Percentiles rank a stretch among this genome's conserved stretches.
Conservation (phyloP, 1,140 invertebrate genomes). For the Scylla paramamosain region DNA sequence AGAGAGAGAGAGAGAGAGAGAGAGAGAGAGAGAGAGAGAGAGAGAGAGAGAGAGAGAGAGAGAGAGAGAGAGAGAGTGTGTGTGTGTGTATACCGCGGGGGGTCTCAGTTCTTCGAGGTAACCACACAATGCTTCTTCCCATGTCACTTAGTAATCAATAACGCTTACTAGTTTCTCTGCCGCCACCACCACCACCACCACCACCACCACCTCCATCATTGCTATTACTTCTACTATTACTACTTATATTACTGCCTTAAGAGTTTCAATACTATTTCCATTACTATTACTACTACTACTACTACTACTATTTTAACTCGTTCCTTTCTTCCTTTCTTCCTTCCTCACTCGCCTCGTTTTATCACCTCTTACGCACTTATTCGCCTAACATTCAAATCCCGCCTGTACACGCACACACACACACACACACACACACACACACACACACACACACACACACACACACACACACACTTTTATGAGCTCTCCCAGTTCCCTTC, state of each 20-base stretch:
- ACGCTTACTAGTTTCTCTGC: not conserved
- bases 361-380: no score
- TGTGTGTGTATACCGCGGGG: no score
- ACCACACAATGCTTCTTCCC: not conserved
- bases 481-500: not conserved
- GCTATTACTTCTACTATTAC: not conserved
- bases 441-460: not conserved
- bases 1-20: not conserved
- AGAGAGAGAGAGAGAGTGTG: not conserved
- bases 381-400: not conserved
- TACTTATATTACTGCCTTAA: not conserved
- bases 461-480: no score
- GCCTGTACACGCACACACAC: not conserved
- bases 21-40: not conserved
- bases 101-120: not conserved
- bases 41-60: not conserved
- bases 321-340: no score
- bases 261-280: not conserved
- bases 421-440: slow-evolving; percentile 6
- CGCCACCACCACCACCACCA: not conserved
- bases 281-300: not conserved
- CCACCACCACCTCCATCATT: not conserved
- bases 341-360: no score
- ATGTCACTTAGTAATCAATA: slow-evolving; percentile 23
- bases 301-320: no score